Percentiles rank a stretch among this genome's conserved stretches.
phyloP scores from a whole-genome alignment of 2,113 vertebrate species.

The Rattus rattus region DNA sequence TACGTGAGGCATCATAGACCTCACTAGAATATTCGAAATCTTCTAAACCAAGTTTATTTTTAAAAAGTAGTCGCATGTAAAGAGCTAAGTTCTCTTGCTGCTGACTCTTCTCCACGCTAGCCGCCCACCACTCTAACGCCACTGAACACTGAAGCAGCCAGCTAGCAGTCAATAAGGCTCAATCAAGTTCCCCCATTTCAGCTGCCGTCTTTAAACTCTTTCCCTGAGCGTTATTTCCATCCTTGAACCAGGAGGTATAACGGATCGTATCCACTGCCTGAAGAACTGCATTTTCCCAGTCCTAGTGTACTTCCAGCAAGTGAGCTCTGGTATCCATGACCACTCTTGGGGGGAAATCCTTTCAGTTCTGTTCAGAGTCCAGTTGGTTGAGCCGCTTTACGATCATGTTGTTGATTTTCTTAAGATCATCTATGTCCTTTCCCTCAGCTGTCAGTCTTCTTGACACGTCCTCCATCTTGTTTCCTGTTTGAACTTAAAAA shows the following conservation, averaged over 20 bases:
- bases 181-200: background rate
- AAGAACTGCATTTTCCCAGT: too few species aligned
- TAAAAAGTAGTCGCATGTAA: background rate
- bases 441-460: slow-evolving; percentile 83
- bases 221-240: background rate
- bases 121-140: background rate
- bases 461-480: slow-evolving; percentile 84
- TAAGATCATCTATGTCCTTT: slow-evolving; percentile 86
- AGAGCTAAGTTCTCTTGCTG: background rate
- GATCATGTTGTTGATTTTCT: slow-evolving; percentile 86
- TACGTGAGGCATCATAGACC: background rate
- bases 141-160: background rate
- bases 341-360: background rate
- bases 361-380: slow-evolving; percentile 49
- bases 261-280: background rate
- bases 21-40: background rate
- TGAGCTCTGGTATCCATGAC: background rate
- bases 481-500: slow-evolving; percentile 87
- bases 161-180: background rate
- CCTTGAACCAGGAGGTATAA: background rate
- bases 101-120: background rate
- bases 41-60: background rate
- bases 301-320: background rate
- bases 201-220: background rate
- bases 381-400: slow-evolving; percentile 83